Evolutionary conservation across 2,113 vertebrate species (phyloP).

Genomic region (Sinocyclocheilus rhinocerous): DNA sequence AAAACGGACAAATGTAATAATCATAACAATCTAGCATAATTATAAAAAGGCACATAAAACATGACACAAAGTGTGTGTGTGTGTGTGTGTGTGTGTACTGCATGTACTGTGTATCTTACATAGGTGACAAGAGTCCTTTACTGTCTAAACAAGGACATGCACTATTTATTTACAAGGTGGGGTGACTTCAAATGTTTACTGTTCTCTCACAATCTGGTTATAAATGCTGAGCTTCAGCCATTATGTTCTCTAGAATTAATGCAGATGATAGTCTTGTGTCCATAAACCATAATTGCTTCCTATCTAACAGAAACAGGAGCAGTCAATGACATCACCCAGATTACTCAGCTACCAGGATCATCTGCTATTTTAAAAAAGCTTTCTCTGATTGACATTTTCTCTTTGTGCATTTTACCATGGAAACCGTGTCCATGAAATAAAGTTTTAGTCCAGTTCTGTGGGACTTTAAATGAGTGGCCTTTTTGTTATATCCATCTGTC

Average conservation of each 20-base stretch:
- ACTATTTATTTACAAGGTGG: constrained; percentile 22
- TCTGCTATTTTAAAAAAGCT: background rate
- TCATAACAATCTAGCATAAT: background rate
- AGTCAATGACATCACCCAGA: background rate
- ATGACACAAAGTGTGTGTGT: background rate
- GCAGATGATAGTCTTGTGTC: background rate
- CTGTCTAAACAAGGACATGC: constrained; percentile 20
- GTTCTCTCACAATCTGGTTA: constrained; percentile 19
- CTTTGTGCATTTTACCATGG: background rate
- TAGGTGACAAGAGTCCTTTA: constrained; percentile 15
- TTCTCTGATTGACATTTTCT: background rate
- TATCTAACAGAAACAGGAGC: background rate
- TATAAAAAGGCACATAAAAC: background rate
- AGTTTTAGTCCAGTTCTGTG: background rate
- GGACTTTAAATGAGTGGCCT: background rate
- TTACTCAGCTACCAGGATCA: background rate
- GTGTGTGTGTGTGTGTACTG: background rate
- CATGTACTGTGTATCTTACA: background rate
- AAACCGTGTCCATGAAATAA: background rate
- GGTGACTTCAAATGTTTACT: constrained; percentile 29
- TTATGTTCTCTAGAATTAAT: constrained; percentile 12
- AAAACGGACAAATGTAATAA: background rate
- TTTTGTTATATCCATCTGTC: background rate
- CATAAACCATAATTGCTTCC: constrained; percentile 11
- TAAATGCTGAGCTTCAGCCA: background rate